Conservation (phyloP, 1,140 invertebrate genomes). For the Drosophila busckii region DNA sequence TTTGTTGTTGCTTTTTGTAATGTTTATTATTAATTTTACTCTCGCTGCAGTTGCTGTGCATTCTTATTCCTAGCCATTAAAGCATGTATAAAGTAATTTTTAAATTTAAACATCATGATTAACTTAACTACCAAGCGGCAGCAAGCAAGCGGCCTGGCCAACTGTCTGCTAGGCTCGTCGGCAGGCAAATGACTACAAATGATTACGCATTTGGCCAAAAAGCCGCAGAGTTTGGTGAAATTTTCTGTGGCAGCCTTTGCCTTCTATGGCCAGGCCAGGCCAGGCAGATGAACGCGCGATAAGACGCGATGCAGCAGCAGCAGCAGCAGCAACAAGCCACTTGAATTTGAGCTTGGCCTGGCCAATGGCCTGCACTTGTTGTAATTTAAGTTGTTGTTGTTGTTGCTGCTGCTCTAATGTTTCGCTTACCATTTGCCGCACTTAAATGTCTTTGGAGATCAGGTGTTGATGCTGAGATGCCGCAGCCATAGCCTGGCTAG, state of each 20-base stretch:
- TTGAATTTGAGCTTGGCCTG: conserved; percentile 20
- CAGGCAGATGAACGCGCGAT: conserved; percentile 32
- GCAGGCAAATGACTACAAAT: conserved; percentile 64
- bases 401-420: conserved; percentile 38
- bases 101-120: conserved; percentile 70
- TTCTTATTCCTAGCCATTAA: conserved; percentile 18
- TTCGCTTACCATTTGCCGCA: conserved; percentile 32
- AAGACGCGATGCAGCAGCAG: conserved; percentile 32
- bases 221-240: conserved; percentile 45
- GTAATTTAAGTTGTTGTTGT: conserved; percentile 19
- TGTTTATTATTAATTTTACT: conserved; percentile 5
- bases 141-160: too few species aligned
- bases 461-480: conserved; percentile 60
- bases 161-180: conserved; percentile 4
- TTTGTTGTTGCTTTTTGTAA: conserved; percentile 33
- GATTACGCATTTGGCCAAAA: conserved; percentile 58
- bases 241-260: conserved; percentile 28
- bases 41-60: not conserved
- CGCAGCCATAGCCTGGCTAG: conserved; percentile 4
- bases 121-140: conserved; percentile 53
- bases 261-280: conserved; percentile 27
- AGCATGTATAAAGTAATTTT: conserved; percentile 70
- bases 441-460: conserved; percentile 59
- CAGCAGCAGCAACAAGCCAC: too few species aligned
- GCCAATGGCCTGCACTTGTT: conserved; percentile 60